Percentiles rank a stretch among this genome's conserved stretches.
phyloP scores from a whole-genome alignment of 2,888 invertebrate genomes.

The Dione vanillae region DNA sequence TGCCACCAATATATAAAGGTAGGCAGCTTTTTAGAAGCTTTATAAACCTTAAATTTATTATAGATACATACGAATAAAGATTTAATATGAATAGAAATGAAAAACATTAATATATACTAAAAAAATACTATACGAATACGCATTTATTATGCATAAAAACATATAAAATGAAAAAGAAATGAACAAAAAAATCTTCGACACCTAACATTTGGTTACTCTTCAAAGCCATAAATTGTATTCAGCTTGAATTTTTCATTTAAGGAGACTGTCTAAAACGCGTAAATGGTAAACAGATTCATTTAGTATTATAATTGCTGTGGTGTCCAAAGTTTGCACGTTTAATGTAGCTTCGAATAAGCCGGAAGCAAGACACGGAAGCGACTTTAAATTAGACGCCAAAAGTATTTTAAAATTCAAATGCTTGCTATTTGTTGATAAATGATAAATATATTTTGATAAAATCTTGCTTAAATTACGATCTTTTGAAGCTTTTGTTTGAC shows the following conservation, averaged over 20 bases:
- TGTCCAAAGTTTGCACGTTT: slow-evolving; percentile 37
- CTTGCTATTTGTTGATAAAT: slow-evolving; percentile 1
- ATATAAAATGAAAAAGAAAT: too few relatives aligned
- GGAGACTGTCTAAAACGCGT: slow-evolving; percentile 34
- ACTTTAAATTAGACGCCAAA: slow-evolving; percentile 22
- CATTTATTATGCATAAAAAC: too few relatives aligned
- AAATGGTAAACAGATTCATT: slow-evolving; percentile 45
- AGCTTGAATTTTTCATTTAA: slow-evolving; percentile 37
- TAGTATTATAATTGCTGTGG: slow-evolving; percentile 41
- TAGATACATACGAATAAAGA: too few relatives aligned
- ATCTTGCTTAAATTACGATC: too few relatives aligned
- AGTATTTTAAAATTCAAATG: slow-evolving; percentile 33
- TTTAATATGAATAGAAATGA: too few relatives aligned
- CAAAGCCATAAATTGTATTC: slow-evolving; percentile 31
- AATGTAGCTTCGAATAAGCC: slow-evolving; percentile 33
- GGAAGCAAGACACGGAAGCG: slow-evolving; percentile 23
- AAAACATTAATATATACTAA: too few relatives aligned
- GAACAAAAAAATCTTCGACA: too few relatives aligned
- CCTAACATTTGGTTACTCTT: slow-evolving; percentile 12
- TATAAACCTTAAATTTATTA: too few relatives aligned
- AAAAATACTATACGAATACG: too few relatives aligned
- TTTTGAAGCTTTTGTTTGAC: too few relatives aligned
- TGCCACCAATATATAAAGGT: too few relatives aligned
- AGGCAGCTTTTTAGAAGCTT: background rate
- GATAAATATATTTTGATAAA: slow-evolving; percentile 2